Conservation (phyloP, 92 coral and sea anemone species). For the Actinostola sp. region DNA sequence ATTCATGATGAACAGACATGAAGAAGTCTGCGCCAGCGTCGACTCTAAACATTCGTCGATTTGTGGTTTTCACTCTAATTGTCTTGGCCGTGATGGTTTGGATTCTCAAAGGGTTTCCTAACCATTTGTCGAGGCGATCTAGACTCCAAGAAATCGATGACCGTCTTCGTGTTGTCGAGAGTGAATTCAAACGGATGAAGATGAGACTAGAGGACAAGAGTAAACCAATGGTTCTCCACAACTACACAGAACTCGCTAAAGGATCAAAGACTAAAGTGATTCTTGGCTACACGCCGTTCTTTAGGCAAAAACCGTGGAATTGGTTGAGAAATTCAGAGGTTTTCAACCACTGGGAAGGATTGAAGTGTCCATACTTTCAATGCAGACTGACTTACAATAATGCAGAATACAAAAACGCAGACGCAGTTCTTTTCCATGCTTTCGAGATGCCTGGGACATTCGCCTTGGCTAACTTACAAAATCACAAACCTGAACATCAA, state of each 20-base stretch:
- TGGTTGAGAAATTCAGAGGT: conserved; percentile 19
- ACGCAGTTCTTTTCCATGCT: conserved; percentile 57
- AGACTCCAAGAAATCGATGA: background rate
- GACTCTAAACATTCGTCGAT: background rate
- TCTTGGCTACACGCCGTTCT: conserved; percentile 27
- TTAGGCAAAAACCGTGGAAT: conserved; percentile 32
- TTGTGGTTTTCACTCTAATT: background rate
- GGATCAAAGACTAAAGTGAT: background rate
- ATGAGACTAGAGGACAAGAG: conserved; percentile 22
- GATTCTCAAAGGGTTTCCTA: conserved; percentile 1
- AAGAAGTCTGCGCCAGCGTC: background rate
- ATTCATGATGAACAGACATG: background rate
- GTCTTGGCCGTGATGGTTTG: background rate
- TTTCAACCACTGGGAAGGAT: conserved; percentile 39
- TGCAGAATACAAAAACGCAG: conserved; percentile 11
- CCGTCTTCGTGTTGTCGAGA: conserved; percentile 14
- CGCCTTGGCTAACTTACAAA: conserved; percentile 27
- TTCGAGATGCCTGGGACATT: conserved; percentile 39
- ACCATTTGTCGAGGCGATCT: background rate
- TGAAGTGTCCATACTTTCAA: conserved; percentile 32
- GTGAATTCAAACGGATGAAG: conserved; percentile 25
- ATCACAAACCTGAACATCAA: conserved; percentile 26
- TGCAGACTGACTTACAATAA: conserved; percentile 48
- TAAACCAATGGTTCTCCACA: background rate
- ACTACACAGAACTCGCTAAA: conserved; percentile 14